Base-by-base conservation (phyloP, 2,888 invertebrate genomes). In the Seira musarum region DNA sequence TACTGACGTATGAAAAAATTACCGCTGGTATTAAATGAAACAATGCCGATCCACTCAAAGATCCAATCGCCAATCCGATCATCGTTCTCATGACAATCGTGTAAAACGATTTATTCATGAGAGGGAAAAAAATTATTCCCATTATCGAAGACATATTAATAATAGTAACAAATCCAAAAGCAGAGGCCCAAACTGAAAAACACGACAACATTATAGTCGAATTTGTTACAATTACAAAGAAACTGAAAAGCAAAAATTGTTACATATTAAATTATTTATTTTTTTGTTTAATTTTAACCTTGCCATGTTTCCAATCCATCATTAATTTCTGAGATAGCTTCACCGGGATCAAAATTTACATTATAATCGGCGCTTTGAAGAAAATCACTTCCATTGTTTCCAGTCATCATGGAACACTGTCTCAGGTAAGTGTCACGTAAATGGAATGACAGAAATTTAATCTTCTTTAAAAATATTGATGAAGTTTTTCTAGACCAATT, bases 21-120 rank as follows among this genome's bases (percentile, higher is more conserved):
- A 88, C 91, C 88, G 91, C 91, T 22, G 92, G 92, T n/a, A 92
- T 90, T 1, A 92, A 89, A 85, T 91, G 90, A 82, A 92, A 89
- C 13, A 91, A 87, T 1, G 91, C 90, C 73, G 90, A 91, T 24
- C 91, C 91, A 63, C 89, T 89, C 24, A 92, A 88, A 30, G 91
- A 91, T 0, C 92, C 92, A 22, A 91, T 91, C 15, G 91, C 92
- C 63, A 92, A 88, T 1, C 91, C 91, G 76, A 91, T 90, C 88
- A 92, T 90, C 72, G 89, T 89, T 68, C 90, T 89, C 84, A 91
- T 88, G 6, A 91, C 87, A 82, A 88, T 87, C 81, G 90, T 89
- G 87, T 92, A 92, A 63, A 90, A 88, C 8, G 88, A 88, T 85
- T 90, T 90, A 69, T 90, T 90, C 88, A 92, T 90, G 79, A 91